These are phyloP conservation scores for Phyllostomus discolor DNA, from an alignment of 2,113 vertebrate species.

Conservation along the genomic window DNA sequence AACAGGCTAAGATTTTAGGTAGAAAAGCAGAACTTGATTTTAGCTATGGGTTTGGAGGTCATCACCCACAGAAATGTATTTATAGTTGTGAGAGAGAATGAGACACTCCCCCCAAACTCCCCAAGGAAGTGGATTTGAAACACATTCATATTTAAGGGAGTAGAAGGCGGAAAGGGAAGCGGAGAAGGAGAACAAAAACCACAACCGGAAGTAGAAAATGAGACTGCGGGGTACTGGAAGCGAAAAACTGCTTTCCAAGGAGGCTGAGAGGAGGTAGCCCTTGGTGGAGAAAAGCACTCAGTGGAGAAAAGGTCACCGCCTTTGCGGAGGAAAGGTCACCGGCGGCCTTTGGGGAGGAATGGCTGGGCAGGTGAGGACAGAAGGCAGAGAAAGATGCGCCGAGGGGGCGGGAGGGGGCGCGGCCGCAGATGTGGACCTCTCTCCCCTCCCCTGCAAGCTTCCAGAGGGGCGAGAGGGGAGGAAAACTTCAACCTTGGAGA, in stretches of 20 bases:
- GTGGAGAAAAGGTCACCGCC: background rate
- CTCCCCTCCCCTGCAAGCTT: background rate
- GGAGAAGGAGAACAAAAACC: background rate
- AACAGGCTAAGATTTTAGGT: background rate
- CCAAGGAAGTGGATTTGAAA: background rate
- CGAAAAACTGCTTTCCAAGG: background rate
- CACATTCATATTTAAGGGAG: background rate
- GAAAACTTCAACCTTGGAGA: background rate
- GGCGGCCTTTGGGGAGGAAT: background rate
- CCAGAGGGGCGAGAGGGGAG: no score
- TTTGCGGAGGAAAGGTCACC: background rate
- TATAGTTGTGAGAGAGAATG: background rate
- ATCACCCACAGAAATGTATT: background rate
- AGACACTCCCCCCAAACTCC: background rate
- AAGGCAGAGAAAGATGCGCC: background rate
- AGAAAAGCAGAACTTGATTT: background rate
- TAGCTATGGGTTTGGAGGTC: background rate
- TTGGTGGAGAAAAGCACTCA: background rate
- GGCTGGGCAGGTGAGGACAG: background rate
- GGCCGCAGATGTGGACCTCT: no score
- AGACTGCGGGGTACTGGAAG: background rate
- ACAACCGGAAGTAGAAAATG: background rate
- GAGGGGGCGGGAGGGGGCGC: background rate
- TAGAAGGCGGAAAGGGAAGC: background rate
- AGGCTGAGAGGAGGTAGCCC: background rate